These are phyloP conservation scores for Brachyopa scutellaris DNA, from an alignment of 2,888 invertebrate species.

Conservation along the genomic window DNA sequence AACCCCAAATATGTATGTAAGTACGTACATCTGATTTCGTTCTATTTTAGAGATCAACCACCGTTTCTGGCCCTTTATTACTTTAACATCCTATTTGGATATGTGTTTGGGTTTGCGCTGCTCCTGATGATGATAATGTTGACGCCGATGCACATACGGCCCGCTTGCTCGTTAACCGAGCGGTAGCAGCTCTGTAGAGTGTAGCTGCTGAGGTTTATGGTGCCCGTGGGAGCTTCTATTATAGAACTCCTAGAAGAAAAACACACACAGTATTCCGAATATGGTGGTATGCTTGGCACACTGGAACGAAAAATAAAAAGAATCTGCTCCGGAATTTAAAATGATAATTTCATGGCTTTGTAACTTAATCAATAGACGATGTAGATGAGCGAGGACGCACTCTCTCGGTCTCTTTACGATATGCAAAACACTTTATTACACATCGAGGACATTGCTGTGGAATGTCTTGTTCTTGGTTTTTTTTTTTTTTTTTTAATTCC, in stretches of 20 bases:
- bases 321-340: constrained; percentile 60
- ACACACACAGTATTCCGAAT: constrained; percentile 31
- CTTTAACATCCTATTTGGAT: constrained; percentile 61
- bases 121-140: constrained; percentile 48
- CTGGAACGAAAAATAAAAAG: constrained; percentile 33
- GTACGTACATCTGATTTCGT: constrained; percentile 37
- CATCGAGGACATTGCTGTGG: constrained; percentile 50
- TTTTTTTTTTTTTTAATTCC: constrained; percentile 12
- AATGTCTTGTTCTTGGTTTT: constrained; percentile 29
- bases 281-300: constrained; percentile 19
- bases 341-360: constrained; percentile 71
- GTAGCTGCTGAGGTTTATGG: constrained; percentile 65
- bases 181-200: constrained; percentile 41
- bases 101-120: constrained; percentile 20
- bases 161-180: constrained; percentile 46
- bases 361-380: constrained; percentile 69
- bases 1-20: neutral
- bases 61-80: constrained; percentile 66
- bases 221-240: constrained; percentile 67
- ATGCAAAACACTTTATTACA: constrained; percentile 70
- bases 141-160: constrained; percentile 48
- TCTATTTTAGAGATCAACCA: constrained; percentile 67
- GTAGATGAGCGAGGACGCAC: constrained; percentile 48
- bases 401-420: constrained; percentile 55
- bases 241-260: constrained; percentile 54